phyloP scores from a whole-genome alignment of 1,140 invertebrate species.

The Rhagoletis zephyria region DNA sequence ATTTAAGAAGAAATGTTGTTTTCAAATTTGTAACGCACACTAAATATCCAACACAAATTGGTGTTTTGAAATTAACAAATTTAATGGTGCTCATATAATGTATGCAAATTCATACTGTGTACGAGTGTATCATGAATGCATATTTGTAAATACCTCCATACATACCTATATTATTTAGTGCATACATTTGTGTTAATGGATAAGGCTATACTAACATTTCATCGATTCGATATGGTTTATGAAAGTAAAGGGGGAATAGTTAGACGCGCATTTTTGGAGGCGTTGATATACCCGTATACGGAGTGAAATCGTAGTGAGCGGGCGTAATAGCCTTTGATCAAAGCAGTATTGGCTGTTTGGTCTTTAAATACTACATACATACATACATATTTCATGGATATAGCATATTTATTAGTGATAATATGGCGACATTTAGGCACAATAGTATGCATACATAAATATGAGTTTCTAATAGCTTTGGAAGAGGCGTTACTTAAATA shows the following conservation, averaged over 20 bases:
- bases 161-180: not conserved
- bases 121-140: not conserved
- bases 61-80: slow-evolving; percentile 50
- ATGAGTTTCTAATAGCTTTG: not conserved
- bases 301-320: slow-evolving; percentile 32
- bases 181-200: too few species aligned
- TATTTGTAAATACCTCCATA: not conserved
- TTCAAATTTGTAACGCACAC: slow-evolving; percentile 49
- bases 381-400: not conserved
- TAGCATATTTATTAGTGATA: not conserved
- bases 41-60: slow-evolving; percentile 46
- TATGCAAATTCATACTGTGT: not conserved
- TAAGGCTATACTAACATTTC: slow-evolving; percentile 12
- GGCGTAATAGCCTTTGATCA: slow-evolving; percentile 10
- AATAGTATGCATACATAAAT: not conserved
- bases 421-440: slow-evolving; percentile 43
- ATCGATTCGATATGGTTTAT: slow-evolving; percentile 4
- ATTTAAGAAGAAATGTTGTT: slow-evolving; percentile 47
- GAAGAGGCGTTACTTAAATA: not conserved
- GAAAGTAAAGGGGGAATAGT: not conserved
- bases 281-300: slow-evolving; percentile 23
- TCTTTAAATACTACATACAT: slow-evolving; percentile 13
- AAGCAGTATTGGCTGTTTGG: not conserved
- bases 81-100: slow-evolving; percentile 19
- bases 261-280: slow-evolving; percentile 17